Base-by-base conservation (phyloP, 2,797 vertebrate species). In the Amphiprion clarkii region DNA sequence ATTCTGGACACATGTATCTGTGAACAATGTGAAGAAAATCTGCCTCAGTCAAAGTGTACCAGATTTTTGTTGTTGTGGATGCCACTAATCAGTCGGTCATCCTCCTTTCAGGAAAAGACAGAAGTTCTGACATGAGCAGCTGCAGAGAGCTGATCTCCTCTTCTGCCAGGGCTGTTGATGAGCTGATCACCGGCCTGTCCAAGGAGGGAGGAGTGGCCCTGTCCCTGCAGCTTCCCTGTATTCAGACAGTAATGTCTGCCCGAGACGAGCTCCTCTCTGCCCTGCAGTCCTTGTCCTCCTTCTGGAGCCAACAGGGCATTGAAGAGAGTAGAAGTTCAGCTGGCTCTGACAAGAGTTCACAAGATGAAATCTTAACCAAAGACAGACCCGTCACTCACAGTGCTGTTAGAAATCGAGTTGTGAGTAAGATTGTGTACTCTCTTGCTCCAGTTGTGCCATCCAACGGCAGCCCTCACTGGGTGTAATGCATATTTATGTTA, bases 381-480 rank as follows among this genome's bases (percentile, higher is more conserved):
- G 75, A 80, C 12, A 79, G 53, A 4, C 5, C 7, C 12, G 3
- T 48, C 16, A 78, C 70, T 69, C 67, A 70, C 29, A 73, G 29
- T 42, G 10, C 69, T 12, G 48, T 76, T 56, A 86, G 67, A 71
- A 68, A 36, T 51, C 88, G 83, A 67, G 82, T 65, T 0, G 78
- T 92, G 46, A 89, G 89, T 46, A 94, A 95, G 87, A 52, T 65
- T 0, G 74, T 93, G 36, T 88, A 88, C 67, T 63, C 82, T 6
- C 56, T 94, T 6, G 85, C 79, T 31, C 67, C 87, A 25, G 90
- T 79, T 36, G 69, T 77, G 61, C 61, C 49, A 0, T 56, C 81
- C 66, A 85, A 89, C 66, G 71, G 66, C 36, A 93, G 86, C 71
- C 87, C 92, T 52, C 93, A 94, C 44, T 98, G 97, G 97, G 96